phyloP scores from a whole-genome alignment of 1,140 invertebrate genomes.

The Heterodera schachtii region DNA sequence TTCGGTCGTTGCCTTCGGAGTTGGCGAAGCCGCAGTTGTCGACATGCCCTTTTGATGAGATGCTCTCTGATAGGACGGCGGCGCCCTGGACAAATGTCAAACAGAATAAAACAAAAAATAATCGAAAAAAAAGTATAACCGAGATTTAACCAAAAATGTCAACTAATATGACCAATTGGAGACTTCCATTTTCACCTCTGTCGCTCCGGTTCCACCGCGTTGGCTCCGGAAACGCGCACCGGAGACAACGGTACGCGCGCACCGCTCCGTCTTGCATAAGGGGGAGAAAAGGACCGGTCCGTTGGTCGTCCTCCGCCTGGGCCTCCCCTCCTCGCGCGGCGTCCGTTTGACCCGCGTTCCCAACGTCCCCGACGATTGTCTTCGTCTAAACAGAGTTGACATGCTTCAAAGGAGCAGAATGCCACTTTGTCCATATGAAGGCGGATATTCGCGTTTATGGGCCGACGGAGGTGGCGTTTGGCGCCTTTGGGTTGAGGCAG shows the following conservation, averaged over 20 bases:
- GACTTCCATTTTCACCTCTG: background rate
- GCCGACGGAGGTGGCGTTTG: background rate
- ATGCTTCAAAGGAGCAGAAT: background rate
- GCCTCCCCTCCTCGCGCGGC: background rate
- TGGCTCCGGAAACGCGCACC: background rate
- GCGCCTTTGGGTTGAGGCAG: background rate
- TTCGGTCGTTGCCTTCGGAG: background rate
- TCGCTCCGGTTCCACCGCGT: background rate
- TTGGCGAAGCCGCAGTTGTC: slow-evolving; percentile 23
- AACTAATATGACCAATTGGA: no score
- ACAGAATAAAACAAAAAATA: background rate
- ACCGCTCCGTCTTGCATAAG: slow-evolving; percentile 7
- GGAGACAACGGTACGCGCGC: background rate
- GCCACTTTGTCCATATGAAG: background rate
- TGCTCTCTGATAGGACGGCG: background rate
- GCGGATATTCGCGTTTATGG: slow-evolving; percentile 6
- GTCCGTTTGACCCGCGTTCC: slow-evolving; percentile 1
- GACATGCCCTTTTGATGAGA: slow-evolving; percentile 7
- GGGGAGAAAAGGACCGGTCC: slow-evolving; percentile 10
- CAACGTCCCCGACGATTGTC: slow-evolving; percentile 14
- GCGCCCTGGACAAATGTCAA: background rate
- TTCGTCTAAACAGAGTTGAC: background rate
- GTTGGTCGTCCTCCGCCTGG: background rate
- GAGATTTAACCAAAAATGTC: no score
- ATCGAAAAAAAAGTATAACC: no score